A percentile compares a stretch with the other conserved stretches of the same genome.
These are phyloP conservation scores for Limnephilus marmoratus DNA, from an alignment of 2,888 invertebrate species.

Conservation along the genomic window DNA sequence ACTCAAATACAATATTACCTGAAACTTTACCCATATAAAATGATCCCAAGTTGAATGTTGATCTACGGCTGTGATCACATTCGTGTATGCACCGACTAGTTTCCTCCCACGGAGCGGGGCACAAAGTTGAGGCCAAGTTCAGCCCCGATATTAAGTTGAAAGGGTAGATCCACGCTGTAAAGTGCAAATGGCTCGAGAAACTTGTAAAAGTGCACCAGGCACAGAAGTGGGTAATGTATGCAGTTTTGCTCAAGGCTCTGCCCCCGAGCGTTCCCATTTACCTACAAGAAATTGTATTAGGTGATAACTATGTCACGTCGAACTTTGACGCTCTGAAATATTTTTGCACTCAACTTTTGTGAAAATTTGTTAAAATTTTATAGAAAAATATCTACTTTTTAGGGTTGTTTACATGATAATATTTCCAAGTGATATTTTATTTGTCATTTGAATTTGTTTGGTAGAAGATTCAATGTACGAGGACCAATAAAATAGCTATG, in stretches of 20 bases:
- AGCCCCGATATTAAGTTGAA: background rate
- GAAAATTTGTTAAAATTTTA: background rate
- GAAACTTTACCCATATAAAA: background rate
- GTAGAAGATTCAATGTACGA: too few species aligned
- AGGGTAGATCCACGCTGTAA: background rate
- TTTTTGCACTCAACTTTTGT: background rate
- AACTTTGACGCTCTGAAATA: background rate
- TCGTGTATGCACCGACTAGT: background rate
- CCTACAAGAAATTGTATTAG: background rate
- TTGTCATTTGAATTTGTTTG: too few species aligned
- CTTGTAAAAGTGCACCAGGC: background rate
- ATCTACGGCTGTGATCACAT: background rate
- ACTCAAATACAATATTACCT: background rate
- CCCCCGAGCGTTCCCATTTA: background rate
- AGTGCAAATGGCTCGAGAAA: background rate
- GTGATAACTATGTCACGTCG: background rate
- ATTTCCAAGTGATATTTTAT: too few species aligned
- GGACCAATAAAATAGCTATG: too few species aligned
- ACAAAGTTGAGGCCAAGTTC: background rate
- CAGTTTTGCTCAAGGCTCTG: background rate
- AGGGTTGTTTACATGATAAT: too few species aligned
- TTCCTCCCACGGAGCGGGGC: background rate
- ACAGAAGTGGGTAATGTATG: constrained; percentile 2
- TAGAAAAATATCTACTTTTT: too few species aligned
- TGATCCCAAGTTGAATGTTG: background rate